phyloP scores from a whole-genome alignment of 1,140 invertebrate genomes.

The Caenorhabditis tropicalis region DNA sequence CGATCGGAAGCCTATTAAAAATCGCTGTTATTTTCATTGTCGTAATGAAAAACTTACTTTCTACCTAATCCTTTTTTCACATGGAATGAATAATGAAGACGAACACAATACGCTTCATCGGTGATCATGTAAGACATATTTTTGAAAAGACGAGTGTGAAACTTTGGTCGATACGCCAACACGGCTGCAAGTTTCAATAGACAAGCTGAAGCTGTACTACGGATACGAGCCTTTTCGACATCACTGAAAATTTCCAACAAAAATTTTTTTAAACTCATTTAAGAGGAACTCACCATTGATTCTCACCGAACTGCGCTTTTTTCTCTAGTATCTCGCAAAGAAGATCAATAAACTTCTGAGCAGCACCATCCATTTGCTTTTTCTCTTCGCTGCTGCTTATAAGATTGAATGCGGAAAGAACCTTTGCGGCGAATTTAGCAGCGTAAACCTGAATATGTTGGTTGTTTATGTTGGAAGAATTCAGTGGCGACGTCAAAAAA shows the following conservation, averaged over 20 bases:
- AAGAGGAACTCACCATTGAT: background rate
- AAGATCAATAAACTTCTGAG: slow-evolving; percentile 2
- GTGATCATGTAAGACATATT: slow-evolving; percentile 19
- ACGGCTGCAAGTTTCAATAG: background rate
- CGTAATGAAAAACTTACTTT: background rate
- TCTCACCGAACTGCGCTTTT: background rate
- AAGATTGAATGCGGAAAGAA: background rate
- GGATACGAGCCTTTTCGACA: background rate
- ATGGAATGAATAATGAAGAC: background rate
- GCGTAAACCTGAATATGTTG: too few species aligned
- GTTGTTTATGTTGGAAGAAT: too few species aligned
- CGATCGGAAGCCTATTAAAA: background rate
- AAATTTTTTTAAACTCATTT: background rate
- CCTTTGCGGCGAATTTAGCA: background rate
- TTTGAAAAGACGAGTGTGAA: background rate
- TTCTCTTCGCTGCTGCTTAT: background rate
- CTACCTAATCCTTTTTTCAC: background rate
- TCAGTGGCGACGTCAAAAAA: too few species aligned
- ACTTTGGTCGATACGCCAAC: background rate
- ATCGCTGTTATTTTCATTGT: background rate
- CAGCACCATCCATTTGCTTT: background rate
- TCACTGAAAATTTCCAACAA: background rate
- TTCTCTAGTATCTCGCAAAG: background rate
- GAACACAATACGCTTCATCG: slow-evolving; percentile 28
- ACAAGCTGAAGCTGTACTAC: background rate